A percentile compares a stretch with the other conserved stretches of the same genome.
phyloP scores from a whole-genome alignment of 2,888 invertebrate genomes.

The Syritta pipiens region DNA sequence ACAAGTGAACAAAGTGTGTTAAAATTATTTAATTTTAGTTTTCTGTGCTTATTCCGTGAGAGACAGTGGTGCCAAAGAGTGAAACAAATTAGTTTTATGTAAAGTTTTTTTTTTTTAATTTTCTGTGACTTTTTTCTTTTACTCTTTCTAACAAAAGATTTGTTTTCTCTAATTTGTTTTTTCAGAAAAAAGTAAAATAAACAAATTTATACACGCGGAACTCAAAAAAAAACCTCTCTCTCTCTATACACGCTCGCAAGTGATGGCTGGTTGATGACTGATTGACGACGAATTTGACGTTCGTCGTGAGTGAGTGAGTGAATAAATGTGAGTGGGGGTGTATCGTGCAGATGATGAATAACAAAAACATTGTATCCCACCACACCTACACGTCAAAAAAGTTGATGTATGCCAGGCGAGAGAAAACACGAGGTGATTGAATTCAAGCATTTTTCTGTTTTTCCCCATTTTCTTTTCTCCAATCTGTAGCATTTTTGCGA shows the following conservation, averaged over 20 bases:
- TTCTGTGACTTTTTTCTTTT: neutral
- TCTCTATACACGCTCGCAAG: conserved; percentile 50
- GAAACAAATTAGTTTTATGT: neutral
- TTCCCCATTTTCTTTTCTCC: neutral
- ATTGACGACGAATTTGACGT: conserved; percentile 63
- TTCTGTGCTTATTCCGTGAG: neutral
- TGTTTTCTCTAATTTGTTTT: neutral
- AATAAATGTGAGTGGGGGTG: conserved; percentile 55
- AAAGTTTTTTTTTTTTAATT: neutral
- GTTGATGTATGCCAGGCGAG: conserved; percentile 14
- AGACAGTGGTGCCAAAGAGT: neutral
- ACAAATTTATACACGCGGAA: conserved; percentile 9
- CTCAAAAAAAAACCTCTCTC: conserved; percentile 9
- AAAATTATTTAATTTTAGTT: neutral
- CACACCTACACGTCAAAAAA: conserved; percentile 45
- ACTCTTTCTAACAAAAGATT: neutral
- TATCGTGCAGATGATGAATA: conserved; percentile 57
- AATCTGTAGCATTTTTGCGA: conserved; percentile 1
- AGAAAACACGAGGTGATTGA: conserved; percentile 59
- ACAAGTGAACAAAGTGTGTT: neutral
- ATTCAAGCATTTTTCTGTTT: conserved; percentile 16
- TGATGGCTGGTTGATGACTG: conserved; percentile 61
- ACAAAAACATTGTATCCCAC: conserved; percentile 59
- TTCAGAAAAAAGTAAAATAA: conserved; percentile 10
- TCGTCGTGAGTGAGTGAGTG: conserved; percentile 57